Evolutionary conservation across 2,113 vertebrate species (phyloP).

Genomic region (Fregata magnificens): DNA sequence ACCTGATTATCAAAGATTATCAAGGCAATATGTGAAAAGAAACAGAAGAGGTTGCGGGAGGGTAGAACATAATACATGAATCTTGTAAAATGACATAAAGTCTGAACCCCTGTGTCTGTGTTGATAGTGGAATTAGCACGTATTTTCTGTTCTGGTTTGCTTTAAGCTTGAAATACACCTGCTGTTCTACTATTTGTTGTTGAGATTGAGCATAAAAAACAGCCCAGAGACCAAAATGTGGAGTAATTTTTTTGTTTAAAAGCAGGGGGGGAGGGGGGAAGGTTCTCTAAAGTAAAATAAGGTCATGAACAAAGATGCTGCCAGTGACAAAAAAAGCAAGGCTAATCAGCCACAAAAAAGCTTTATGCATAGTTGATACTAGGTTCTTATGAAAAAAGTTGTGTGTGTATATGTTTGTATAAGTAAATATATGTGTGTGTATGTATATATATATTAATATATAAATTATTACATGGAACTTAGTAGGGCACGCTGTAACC

Average conservation of each 20-base stretch:
- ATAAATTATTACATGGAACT: background rate
- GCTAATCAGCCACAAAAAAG: background rate
- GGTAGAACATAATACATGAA: background rate
- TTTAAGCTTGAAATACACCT: background rate
- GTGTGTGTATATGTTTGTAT: background rate
- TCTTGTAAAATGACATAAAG: background rate
- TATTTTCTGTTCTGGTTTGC: background rate
- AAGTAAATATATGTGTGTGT: background rate
- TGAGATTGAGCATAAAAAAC: background rate
- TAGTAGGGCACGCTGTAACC: background rate
- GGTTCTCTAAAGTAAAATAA: background rate
- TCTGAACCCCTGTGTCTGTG: background rate
- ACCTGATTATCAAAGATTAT: background rate
- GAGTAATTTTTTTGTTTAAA: background rate
- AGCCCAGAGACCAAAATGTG: background rate
- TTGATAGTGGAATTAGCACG: background rate
- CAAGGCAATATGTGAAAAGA: background rate
- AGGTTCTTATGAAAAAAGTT: background rate
- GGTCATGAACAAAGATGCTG: background rate
- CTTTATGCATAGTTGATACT: background rate
- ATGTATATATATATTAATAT: background rate
- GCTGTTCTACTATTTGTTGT: background rate
- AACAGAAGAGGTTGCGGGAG: background rate
- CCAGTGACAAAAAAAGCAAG: background rate
- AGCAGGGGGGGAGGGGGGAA: too few species aligned